These are phyloP conservation scores for Pterocles gutturalis DNA, from an alignment of 2,113 vertebrate species.

Conservation along the genomic window DNA sequence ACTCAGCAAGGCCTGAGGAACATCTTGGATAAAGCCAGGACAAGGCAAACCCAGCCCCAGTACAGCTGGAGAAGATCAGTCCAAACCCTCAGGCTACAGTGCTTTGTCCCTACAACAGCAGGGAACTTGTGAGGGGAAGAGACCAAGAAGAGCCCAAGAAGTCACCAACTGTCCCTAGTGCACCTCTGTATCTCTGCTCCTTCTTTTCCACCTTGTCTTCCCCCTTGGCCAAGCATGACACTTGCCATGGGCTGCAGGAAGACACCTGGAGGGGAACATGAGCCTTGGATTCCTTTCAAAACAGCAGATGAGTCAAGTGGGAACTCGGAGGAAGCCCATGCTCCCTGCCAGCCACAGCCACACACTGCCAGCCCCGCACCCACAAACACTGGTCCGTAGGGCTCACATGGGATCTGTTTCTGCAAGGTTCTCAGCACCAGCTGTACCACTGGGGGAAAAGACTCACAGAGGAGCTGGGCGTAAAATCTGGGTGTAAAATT, in stretches of 20 bases:
- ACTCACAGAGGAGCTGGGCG: background rate
- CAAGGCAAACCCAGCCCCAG: background rate
- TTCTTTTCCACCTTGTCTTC: background rate
- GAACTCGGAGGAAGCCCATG: fast-evolving
- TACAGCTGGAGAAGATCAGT: background rate
- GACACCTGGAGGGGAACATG: background rate
- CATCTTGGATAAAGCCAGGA: background rate
- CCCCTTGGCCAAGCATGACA: background rate
- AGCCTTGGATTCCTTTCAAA: background rate
- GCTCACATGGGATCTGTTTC: background rate
- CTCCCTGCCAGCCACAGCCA: background rate
- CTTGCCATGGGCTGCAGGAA: background rate
- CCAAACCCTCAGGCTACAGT: background rate
- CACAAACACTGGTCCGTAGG: background rate
- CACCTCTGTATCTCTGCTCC: background rate
- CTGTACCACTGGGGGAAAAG: background rate
- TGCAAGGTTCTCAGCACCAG: too few relatives aligned
- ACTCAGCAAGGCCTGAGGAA: background rate
- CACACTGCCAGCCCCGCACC: background rate
- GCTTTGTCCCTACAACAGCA: background rate
- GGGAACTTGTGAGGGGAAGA: background rate
- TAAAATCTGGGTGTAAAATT: too few relatives aligned
- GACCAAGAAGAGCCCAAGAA: background rate
- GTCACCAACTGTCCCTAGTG: too few relatives aligned
- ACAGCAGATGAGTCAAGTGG: background rate